Base-by-base conservation (phyloP, 1,140 invertebrate species). In the Glossosoma conforme region DNA sequence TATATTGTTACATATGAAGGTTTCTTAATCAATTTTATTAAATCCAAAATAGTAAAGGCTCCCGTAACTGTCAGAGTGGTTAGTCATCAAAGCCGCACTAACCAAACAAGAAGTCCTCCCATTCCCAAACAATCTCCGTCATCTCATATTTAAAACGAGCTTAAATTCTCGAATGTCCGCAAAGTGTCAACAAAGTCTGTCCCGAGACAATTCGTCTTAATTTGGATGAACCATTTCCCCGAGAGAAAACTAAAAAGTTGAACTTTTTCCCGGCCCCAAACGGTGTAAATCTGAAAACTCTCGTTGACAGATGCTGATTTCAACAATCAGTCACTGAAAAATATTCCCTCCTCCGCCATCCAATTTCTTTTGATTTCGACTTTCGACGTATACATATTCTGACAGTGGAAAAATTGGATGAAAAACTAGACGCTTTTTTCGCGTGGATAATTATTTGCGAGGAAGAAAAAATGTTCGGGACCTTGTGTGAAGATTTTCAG, bases 201-300 rank as follows among this genome's bases (percentile, higher is more conserved):
- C 45, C 22, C 32, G 10, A 44, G 41, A 49, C 50, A 57, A 57
- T 57, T 52, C 55, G 55, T 57, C 55, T 57, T 57, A 57, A 51
- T 51, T 57, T 57, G 55, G 52, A 57, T 49, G 55, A 51, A 49
- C 50, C 50, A 51, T 51, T 32, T 24, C 41, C 18, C 48, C 11
- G 32, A 24, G 32, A 25, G 25, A 18, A n/a, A 18, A 51, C 40
- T 30, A 33, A 18, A 42, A 49, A 51, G 41, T 32, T 51, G 36
- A 6, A 20, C 40, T 38, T 51, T 51, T 51, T 44, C 37, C 35
- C 32, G 28, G 21, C 19, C 41, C 24, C 28, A 25, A 48, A 42
- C 25, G 30, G 40, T 32, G 38, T 42, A 50, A 50, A 30, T 40
- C 41, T 22, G 15, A 19, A 50, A 50, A 36, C 9, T 42, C 41